Percentiles rank a stretch among this genome's conserved stretches.
These are phyloP conservation scores for Thymelicus lineola DNA, from an alignment of 2,888 invertebrate species.

Conservation along the genomic window DNA sequence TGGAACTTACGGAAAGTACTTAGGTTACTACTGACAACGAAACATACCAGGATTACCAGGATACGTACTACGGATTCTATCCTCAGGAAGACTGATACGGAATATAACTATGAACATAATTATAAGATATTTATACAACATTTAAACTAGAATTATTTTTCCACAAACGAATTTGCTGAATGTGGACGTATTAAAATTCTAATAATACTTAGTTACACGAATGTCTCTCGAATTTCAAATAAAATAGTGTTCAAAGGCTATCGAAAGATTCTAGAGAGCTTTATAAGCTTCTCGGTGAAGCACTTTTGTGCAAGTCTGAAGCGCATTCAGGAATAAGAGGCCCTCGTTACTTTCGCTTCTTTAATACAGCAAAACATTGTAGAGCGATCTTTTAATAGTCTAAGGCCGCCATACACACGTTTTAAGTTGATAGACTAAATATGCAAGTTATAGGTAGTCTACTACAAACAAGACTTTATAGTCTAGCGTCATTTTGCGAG, in stretches of 20 bases:
- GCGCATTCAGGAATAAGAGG: constrained; percentile 27
- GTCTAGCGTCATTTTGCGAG: constrained; percentile 1
- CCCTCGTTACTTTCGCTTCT: constrained; percentile 16
- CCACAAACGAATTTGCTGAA: too few species aligned
- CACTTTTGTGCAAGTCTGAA: constrained; percentile 22
- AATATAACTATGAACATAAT: too few species aligned
- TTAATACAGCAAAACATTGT: constrained; percentile 12
- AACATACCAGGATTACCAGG: too few species aligned
- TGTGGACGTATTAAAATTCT: too few species aligned
- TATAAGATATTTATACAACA: too few species aligned
- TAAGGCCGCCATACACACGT: neutral
- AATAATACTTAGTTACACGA: too few species aligned
- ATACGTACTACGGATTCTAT: too few species aligned
- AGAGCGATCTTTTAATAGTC: constrained; percentile 1
- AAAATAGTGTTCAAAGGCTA: constrained; percentile 2
- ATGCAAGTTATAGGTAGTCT: neutral
- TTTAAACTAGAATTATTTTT: too few species aligned
- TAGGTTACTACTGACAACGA: too few species aligned
- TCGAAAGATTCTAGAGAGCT: constrained; percentile 19
- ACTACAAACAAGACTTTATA: constrained; percentile 1
- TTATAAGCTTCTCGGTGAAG: constrained; percentile 14
- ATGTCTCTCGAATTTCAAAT: neutral
- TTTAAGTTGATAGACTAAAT: constrained; percentile 8
- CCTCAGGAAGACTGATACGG: too few species aligned
- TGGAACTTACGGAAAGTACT: too few species aligned